Evolutionary conservation across 2,797 vertebrate species (phyloP).

Genomic region (Intellagama lesueurii): DNA sequence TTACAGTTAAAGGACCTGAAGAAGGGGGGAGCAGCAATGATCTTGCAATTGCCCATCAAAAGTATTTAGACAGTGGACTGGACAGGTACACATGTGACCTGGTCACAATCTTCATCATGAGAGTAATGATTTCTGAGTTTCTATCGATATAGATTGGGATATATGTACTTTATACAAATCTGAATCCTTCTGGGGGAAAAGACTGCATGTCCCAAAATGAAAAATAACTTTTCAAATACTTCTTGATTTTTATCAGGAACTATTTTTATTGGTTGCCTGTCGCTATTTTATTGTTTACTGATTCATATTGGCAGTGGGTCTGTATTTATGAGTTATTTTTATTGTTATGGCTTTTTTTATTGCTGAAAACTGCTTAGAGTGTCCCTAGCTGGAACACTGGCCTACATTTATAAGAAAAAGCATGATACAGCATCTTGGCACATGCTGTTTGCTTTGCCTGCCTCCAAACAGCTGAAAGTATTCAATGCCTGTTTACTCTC

Average conservation of each 20-base stretch:
- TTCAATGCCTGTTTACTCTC: background rate
- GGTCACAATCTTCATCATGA: background rate
- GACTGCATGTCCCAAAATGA: background rate
- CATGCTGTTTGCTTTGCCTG: background rate
- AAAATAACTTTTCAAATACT: background rate
- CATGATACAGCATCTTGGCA: background rate
- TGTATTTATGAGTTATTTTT: conserved; percentile 3
- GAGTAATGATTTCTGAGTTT: background rate
- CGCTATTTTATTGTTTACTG: background rate
- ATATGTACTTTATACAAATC: background rate
- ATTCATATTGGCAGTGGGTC: background rate
- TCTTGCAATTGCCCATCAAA: background rate
- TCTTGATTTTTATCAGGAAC: background rate
- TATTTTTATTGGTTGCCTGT: background rate
- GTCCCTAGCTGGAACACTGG: background rate
- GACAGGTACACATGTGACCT: background rate
- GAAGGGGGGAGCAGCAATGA: background rate
- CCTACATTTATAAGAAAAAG: background rate
- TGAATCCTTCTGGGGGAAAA: background rate
- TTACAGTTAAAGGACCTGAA: background rate
- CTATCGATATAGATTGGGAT: background rate
- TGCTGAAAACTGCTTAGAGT: background rate
- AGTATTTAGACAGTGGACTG: background rate
- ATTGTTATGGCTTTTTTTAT: background rate
- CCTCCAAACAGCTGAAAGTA: background rate